phyloP scores from a whole-genome alignment of 2,797 vertebrate species.

The Sebastes dallii region DNA sequence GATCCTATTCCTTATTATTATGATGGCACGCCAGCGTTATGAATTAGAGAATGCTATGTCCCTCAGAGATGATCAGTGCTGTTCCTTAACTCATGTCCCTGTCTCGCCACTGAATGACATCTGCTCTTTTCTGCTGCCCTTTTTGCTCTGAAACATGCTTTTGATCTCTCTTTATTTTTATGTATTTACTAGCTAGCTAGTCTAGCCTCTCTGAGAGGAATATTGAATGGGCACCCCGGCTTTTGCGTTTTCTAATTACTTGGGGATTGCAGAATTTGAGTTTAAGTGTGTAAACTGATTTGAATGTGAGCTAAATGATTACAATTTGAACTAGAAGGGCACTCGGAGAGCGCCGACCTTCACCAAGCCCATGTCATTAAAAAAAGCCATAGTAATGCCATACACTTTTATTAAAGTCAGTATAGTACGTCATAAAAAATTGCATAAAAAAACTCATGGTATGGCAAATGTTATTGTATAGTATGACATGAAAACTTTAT shows the following conservation, averaged over 20 bases:
- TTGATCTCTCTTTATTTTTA: background rate
- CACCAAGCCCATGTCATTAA: background rate
- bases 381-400: background rate
- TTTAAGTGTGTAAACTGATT: background rate
- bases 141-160: background rate
- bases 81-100: background rate
- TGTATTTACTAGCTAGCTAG: no score
- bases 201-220: background rate
- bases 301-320: background rate
- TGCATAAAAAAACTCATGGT: no score
- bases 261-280: background rate
- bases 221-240: background rate
- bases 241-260: background rate
- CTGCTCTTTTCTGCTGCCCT: background rate
- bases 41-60: constrained; percentile 51
- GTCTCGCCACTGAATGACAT: constrained; percentile 5
- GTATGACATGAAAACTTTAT: background rate
- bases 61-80: constrained; percentile 51
- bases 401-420: background rate
- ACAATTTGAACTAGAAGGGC: background rate
- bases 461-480: background rate
- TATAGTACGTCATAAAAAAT: background rate
- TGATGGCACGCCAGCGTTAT: constrained; percentile 40
- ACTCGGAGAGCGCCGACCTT: background rate
- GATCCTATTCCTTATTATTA: constrained; percentile 72